These are phyloP conservation scores for Synanthedon formicaeformis DNA, from an alignment of 2,888 invertebrate genomes.

Conservation along the genomic window DNA sequence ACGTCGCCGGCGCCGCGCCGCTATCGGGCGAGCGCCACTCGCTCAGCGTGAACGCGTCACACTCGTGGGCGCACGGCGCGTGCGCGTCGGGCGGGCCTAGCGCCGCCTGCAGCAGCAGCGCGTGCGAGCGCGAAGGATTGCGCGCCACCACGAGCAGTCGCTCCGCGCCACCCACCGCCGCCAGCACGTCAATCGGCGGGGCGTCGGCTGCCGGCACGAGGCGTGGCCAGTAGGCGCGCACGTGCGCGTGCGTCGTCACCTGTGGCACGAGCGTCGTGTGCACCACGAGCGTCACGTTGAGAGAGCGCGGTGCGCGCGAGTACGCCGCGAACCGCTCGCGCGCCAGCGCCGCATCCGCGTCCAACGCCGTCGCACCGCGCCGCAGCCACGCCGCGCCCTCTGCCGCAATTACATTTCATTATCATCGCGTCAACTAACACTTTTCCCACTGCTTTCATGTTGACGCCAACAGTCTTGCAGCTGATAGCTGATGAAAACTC, in stretches of 20 bases:
- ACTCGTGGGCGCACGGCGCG: slow-evolving; percentile 5
- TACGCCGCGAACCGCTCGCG: slow-evolving; percentile 11
- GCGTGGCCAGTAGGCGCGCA: slow-evolving; percentile 19
- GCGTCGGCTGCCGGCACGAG: slow-evolving; percentile 5
- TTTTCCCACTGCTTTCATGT: too few species aligned
- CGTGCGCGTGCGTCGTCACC: slow-evolving; percentile 14
- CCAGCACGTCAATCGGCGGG: slow-evolving; percentile 41
- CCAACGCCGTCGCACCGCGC: slow-evolving; percentile 12
- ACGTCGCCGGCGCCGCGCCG: slow-evolving; percentile 10
- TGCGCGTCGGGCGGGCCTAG: slow-evolving; percentile 14
- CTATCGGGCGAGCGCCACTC: slow-evolving; percentile 28
- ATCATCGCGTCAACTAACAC: too few species aligned
- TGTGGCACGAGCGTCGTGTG: slow-evolving; percentile 78
- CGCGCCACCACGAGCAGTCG: slow-evolving; percentile 75
- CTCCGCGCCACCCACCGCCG: slow-evolving; percentile 70
- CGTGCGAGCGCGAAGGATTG: slow-evolving; percentile 78
- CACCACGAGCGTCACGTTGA: slow-evolving; percentile 79
- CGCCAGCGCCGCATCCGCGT: slow-evolving; percentile 13
- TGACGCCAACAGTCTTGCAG: too few species aligned
- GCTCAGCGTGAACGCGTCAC: slow-evolving; percentile 26
- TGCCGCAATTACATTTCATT: background rate
- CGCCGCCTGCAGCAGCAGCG: slow-evolving; percentile 75
- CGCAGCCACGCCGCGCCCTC: slow-evolving; percentile 19
- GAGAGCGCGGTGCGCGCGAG: slow-evolving; percentile 49
- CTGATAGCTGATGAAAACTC: too few species aligned